Evolutionary conservation across 2,888 invertebrate species (phyloP).

Genomic region (Parasteatoda lunata): DNA sequence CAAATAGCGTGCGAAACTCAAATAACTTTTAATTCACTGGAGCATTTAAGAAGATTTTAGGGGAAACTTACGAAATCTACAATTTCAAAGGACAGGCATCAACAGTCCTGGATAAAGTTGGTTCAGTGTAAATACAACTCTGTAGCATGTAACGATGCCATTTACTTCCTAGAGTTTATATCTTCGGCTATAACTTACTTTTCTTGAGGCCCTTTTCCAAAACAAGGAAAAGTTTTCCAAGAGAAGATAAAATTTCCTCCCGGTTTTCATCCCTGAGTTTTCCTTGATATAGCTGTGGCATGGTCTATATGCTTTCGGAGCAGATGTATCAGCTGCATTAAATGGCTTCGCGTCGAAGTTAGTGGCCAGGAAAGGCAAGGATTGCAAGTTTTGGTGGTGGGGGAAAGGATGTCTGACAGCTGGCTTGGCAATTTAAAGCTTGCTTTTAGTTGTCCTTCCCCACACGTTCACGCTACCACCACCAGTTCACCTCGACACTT

Average conservation of each 20-base stretch:
- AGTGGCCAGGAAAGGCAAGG: slow-evolving; percentile 48
- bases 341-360: slow-evolving; percentile 40
- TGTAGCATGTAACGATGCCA: slow-evolving; percentile 37
- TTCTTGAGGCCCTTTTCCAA: slow-evolving; percentile 13
- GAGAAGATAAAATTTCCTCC: slow-evolving; percentile 45
- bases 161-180: slow-evolving; percentile 42
- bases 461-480: neutral
- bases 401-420: slow-evolving; percentile 28
- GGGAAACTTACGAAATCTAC: neutral
- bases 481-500: no score
- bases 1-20: slow-evolving; percentile 35
- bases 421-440: slow-evolving; percentile 56
- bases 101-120: neutral
- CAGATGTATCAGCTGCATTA: slow-evolving; percentile 32
- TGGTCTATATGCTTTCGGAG: neutral
- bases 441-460: slow-evolving; percentile 6
- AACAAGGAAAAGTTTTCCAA: slow-evolving; percentile 37
- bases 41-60: neutral
- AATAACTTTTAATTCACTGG: slow-evolving; percentile 47
- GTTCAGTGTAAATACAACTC: slow-evolving; percentile 24
- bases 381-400: slow-evolving; percentile 38
- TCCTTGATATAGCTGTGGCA: slow-evolving; percentile 40
- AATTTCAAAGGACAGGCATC: neutral
- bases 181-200: slow-evolving; percentile 30
- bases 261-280: slow-evolving; percentile 11